Evolutionary conservation across 2,797 vertebrate species (phyloP).

Genomic region (Otolemur crassicaudatus): DNA sequence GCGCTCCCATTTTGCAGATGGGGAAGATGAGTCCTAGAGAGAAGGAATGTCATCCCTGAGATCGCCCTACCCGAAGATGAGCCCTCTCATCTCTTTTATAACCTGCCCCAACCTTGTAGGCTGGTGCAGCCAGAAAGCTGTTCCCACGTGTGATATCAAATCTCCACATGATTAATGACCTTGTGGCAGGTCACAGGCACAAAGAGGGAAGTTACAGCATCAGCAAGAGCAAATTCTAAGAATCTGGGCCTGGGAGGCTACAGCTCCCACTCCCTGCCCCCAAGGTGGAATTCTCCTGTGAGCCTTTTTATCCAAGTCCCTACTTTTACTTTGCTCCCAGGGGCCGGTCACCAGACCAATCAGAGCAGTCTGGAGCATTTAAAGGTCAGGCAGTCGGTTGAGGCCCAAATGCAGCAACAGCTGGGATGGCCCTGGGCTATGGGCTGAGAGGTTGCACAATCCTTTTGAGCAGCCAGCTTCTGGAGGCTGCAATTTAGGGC

Average conservation of each 20-base stretch:
- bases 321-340: neutral
- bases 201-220: slow-evolving; percentile 68
- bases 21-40: neutral
- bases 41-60: neutral
- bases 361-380: neutral
- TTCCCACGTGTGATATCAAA: neutral
- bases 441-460: slow-evolving; percentile 60
- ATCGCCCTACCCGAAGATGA: neutral
- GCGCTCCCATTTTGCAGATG: neutral
- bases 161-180: neutral
- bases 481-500: slow-evolving; percentile 69
- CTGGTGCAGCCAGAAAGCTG: neutral
- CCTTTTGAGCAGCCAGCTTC: slow-evolving; percentile 43
- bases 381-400: neutral
- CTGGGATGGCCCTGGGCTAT: slow-evolving; percentile 54
- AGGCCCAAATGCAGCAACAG: slow-evolving; percentile 48
- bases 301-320: neutral
- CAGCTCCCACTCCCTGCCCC: neutral
- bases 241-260: neutral
- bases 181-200: slow-evolving; percentile 46
- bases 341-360: neutral
- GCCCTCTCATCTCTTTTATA: neutral
- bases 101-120: slow-evolving; percentile 29
- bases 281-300: neutral
- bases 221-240: slow-evolving; percentile 71